Base-by-base conservation (phyloP, 2,113 vertebrate species). In the Sula dactylatra region DNA sequence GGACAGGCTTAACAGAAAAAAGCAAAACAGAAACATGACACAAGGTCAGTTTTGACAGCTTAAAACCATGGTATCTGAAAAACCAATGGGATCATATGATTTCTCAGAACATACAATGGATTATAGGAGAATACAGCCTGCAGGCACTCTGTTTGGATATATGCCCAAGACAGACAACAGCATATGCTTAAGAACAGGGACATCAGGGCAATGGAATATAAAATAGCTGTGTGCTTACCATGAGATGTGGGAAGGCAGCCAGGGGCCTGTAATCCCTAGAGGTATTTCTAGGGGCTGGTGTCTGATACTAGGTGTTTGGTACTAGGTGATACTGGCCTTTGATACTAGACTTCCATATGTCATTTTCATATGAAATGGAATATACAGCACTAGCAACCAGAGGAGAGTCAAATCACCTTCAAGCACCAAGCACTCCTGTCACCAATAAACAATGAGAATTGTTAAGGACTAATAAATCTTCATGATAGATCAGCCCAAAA, bases 111-210 rank as follows among this genome's bases (percentile, higher is more conserved):
- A 67, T 76, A 79, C 64, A 95, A 18, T 42, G 54, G 67, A 82
- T 96, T 90, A 87, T 24, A 89, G 77, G 90, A 88, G 82, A 79
- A 66, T 71, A 66, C 49, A 95, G 91, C 88, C 91, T 95, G 86
- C 61, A 91, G 95, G 93, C 94, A 88, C 45, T 92, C 81, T 92
- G 11, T 62, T 90, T 96, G 95, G 94, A 95, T 88, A 77, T n/a
- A 34, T 58, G 91, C 90, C 95, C 88, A 88, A 90, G 90, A 86
- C 88, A 96, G 93, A 96, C 77, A 97, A 94, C 87, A 82, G 58
- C 94, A 96, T 97, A 94, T 94, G 94, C 77, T 96, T 88, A 88
- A 90, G 73, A 44, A 64, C 79, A 89, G 58, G 95, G 87, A 89
- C 69, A 91, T 69, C 79, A 81, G 91, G 66, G 77, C 72, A 96